Conservation (phyloP, 2,888 invertebrate species). For the Campopleginae sp. region DNA sequence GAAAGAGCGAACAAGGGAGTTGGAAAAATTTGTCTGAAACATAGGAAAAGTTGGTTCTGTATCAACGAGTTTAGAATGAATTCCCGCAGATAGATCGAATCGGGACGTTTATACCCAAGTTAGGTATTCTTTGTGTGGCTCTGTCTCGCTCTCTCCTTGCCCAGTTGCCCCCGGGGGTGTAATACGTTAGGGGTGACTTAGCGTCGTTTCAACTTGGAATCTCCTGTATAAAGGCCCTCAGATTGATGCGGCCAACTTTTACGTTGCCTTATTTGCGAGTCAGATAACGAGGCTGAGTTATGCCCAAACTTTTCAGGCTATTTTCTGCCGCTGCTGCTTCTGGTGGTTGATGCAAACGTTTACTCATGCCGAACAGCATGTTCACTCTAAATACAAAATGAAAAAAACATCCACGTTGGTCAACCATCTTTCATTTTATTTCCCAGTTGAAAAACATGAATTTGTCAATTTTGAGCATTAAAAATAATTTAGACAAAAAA, state of each 20-base stretch:
- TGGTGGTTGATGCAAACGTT: slow-evolving; percentile 52
- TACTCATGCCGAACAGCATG: slow-evolving; percentile 36
- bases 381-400: slow-evolving; percentile 12
- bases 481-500: slow-evolving; percentile 39
- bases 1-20: background rate
- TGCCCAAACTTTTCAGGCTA: slow-evolving; percentile 80
- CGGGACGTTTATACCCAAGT: slow-evolving; percentile 67
- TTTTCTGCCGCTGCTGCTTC: slow-evolving; percentile 49
- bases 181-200: slow-evolving; percentile 84
- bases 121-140: slow-evolving; percentile 32
- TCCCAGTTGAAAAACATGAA: slow-evolving; percentile 45
- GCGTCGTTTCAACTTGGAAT: slow-evolving; percentile 84
- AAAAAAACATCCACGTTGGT: slow-evolving; percentile 19
- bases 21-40: slow-evolving; percentile 58
- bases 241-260: slow-evolving; percentile 84
- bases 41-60: slow-evolving; percentile 65
- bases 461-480: slow-evolving; percentile 58
- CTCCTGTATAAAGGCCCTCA: slow-evolving; percentile 80
- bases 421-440: slow-evolving; percentile 58
- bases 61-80: slow-evolving; percentile 70
- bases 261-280: slow-evolving; percentile 84
- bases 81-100: slow-evolving; percentile 77
- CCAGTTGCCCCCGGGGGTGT: slow-evolving; percentile 79
- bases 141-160: slow-evolving; percentile 52
- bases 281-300: slow-evolving; percentile 84